phyloP scores from a whole-genome alignment of 2,797 vertebrate species.

The Calcarius lapponicus region DNA sequence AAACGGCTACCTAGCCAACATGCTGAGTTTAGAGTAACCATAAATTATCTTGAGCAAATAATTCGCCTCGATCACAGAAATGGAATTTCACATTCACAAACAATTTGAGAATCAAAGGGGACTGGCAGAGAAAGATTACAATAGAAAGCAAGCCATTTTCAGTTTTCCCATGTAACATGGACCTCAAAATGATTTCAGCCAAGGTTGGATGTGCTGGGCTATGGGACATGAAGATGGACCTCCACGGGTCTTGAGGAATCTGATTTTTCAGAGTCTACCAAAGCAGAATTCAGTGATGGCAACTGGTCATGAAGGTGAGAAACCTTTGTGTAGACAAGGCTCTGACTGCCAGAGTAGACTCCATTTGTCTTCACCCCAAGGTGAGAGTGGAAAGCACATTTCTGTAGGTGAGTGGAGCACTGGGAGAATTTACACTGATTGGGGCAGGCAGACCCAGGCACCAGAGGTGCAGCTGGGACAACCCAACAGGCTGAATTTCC shows the following conservation, averaged over 20 bases:
- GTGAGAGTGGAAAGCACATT: not conserved
- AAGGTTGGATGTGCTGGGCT: not conserved
- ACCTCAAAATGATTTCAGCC: not conserved
- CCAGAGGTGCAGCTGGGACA: not conserved
- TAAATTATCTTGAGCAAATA: not conserved
- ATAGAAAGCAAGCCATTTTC: not conserved
- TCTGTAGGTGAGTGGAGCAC: not conserved
- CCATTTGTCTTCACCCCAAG: not conserved
- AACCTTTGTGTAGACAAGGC: not conserved
- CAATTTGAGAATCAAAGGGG: not conserved
- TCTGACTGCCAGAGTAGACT: not conserved
- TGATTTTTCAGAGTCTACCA: not conserved
- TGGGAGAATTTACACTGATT: not conserved
- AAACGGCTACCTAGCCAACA: not conserved
- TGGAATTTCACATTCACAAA: not conserved
- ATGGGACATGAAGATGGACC: not conserved
- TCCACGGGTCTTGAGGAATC: not conserved
- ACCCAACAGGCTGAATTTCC: not conserved
- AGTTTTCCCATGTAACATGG: not conserved
- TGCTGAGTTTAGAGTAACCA: not conserved
- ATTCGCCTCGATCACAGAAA: fast-evolving
- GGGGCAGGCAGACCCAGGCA: not conserved
- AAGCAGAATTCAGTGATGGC: not conserved
- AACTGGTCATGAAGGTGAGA: not conserved
- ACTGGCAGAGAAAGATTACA: not conserved